Percentiles rank a stretch among this genome's conserved stretches.
phyloP scores from a whole-genome alignment of 2,113 vertebrate species.

The Hassar affinis region DNA sequence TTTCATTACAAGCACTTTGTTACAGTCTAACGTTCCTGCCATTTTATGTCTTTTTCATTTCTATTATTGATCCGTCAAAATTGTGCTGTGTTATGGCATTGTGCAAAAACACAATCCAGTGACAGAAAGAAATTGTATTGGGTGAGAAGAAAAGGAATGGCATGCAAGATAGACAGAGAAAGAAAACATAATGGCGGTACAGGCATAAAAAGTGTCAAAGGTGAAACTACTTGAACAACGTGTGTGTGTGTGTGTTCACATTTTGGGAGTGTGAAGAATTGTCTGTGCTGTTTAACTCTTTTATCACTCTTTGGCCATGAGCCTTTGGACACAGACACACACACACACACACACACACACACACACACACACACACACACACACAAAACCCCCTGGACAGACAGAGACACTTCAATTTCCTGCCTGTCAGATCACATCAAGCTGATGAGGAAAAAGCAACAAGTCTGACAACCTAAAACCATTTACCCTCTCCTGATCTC shows the following conservation, averaged over 20 bases:
- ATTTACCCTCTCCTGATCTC: neutral
- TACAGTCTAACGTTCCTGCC: neutral
- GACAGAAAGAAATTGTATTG: neutral
- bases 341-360: neutral
- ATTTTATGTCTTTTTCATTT: neutral
- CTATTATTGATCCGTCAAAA: neutral
- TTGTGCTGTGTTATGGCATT: neutral
- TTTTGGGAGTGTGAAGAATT: neutral
- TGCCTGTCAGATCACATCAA: slow-evolving; percentile 52
- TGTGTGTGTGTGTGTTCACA: neutral
- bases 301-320: neutral
- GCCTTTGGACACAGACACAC: neutral
- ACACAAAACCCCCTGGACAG: neutral
- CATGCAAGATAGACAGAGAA: neutral
- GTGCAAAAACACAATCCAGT: neutral
- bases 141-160: neutral
- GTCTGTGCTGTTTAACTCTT: slow-evolving; percentile 30
- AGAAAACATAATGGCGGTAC: neutral
- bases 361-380: neutral
- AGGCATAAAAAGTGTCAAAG: neutral
- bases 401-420: slow-evolving; percentile 53
- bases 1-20: slow-evolving; percentile 1
- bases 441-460: slow-evolving; percentile 46
- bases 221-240: neutral
- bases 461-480: slow-evolving; percentile 52